Evolutionary conservation across 2,888 invertebrate species (phyloP).

Genomic region (Bedellia somnulentella): DNA sequence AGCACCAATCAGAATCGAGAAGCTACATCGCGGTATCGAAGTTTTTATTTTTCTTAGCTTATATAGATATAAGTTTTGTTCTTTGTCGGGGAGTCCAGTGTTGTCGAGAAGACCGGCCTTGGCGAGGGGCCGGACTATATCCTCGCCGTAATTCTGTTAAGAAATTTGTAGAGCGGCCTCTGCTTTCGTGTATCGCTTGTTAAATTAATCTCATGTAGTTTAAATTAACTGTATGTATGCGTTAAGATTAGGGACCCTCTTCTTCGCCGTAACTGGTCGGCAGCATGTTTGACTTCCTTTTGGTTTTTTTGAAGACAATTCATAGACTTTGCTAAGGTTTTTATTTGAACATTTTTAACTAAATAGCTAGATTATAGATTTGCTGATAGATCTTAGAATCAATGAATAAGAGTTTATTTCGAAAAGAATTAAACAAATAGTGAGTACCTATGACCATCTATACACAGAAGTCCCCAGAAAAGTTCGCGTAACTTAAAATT

Average conservation of each 20-base stretch:
- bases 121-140: constrained; percentile 55
- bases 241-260: constrained; percentile 60
- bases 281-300: constrained; percentile 58
- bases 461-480: no score
- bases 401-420: no score
- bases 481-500: no score
- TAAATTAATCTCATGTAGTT: constrained; percentile 48
- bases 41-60: constrained; percentile 20
- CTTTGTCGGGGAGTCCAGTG: constrained; percentile 47
- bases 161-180: constrained; percentile 44
- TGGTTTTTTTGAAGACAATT: constrained; percentile 16
- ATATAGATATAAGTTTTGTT: constrained; percentile 13
- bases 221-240: constrained; percentile 61
- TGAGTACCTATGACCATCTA: no score
- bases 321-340: no score
- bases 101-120: constrained; percentile 48
- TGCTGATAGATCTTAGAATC: no score
- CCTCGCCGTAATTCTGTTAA: constrained; percentile 38
- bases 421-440: no score
- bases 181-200: constrained; percentile 59
- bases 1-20: constrained; percentile 26
- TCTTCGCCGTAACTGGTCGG: constrained; percentile 48
- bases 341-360: no score
- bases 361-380: no score
- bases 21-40: constrained; percentile 32